Evolutionary conservation across 2,797 vertebrate genomes (phyloP).

Genomic region (Trichosurus vulpecula): DNA sequence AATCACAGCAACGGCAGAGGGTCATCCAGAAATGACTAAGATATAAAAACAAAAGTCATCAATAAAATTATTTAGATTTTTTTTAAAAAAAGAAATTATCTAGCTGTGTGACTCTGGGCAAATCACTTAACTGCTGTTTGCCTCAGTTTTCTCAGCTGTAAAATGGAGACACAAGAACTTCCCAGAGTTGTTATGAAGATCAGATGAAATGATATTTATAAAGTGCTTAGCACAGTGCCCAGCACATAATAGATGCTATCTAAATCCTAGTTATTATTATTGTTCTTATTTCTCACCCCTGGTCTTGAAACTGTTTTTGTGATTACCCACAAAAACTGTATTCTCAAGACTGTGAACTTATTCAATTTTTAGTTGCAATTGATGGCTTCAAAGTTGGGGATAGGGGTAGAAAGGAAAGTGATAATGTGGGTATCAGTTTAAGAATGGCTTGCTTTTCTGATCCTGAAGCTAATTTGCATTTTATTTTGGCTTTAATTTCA

Average conservation of each 20-base stretch:
- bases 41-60: background rate
- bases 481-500: slow-evolving; percentile 17
- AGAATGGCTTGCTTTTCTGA: background rate
- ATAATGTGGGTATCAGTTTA: slow-evolving; percentile 13
- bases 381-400: background rate
- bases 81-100: background rate
- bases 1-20: background rate
- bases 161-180: background rate
- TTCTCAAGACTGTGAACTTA: background rate
- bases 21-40: background rate
- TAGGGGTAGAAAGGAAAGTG: background rate
- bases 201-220: background rate
- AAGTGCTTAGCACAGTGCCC: background rate
- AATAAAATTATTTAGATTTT: background rate
- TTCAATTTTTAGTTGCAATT: slow-evolving; percentile 37
- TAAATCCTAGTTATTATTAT: background rate
- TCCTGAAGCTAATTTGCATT: slow-evolving; percentile 7
- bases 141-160: background rate
- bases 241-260: background rate
- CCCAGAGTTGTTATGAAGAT: background rate
- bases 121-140: background rate
- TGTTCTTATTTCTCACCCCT: background rate
- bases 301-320: background rate
- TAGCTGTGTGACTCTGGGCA: background rate
- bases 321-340: background rate